These are phyloP conservation scores for Atractosteus spatula DNA, from an alignment of 2,113 vertebrate species.

Conservation along the genomic window DNA sequence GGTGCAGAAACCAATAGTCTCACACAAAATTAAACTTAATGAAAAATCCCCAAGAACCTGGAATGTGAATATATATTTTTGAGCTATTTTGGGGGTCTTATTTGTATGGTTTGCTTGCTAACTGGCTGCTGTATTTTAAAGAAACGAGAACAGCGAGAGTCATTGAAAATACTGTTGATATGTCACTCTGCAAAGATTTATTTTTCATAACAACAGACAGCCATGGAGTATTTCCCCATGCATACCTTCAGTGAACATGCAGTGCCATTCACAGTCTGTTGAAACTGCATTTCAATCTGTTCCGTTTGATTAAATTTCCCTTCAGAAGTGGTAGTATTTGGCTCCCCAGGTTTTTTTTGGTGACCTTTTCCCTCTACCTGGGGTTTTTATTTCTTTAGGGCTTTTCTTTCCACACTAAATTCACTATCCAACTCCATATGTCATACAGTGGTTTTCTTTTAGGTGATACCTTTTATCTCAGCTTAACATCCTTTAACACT, in stretches of 20 bases:
- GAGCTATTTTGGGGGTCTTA: no score
- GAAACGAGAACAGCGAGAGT: no score
- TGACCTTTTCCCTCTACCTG: conserved; percentile 52
- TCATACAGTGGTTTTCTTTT: not conserved
- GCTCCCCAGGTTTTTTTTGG: conserved; percentile 47
- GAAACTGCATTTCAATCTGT: conserved; percentile 42
- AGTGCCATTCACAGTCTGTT: conserved; percentile 45
- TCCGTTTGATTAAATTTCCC: conserved; percentile 43
- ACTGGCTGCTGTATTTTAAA: no score
- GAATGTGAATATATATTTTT: no score
- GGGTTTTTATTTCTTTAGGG: conserved; percentile 20
- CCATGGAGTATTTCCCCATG: not conserved
- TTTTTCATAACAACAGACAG: not conserved
- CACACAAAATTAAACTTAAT: no score
- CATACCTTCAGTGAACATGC: conserved; percentile 33
- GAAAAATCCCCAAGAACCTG: no score
- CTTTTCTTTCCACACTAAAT: not conserved
- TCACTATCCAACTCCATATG: not conserved
- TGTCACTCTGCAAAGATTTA: no score
- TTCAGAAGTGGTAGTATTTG: conserved; percentile 43
- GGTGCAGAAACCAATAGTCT: conserved; percentile 28
- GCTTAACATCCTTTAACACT: not conserved
- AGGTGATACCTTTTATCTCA: no score
- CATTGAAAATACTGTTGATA: no score
- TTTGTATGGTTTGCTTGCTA: no score